A percentile compares a stretch with the other conserved stretches of the same genome.
Conservation (phyloP, 2,797 vertebrate species). For the Sebastes cheni region DNA sequence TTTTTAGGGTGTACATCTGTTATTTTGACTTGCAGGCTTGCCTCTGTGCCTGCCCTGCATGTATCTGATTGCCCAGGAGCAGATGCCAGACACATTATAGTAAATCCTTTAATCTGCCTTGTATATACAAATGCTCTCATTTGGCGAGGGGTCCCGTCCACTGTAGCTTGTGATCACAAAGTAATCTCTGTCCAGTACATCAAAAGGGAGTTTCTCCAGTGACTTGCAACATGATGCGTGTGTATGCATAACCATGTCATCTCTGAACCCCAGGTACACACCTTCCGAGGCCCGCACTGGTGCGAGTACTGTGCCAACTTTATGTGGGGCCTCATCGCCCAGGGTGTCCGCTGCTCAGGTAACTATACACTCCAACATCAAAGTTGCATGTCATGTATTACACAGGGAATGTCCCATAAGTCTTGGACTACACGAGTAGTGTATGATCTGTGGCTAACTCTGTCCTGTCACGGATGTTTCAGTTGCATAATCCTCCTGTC, state of each 20-base stretch:
- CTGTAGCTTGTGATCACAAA: conserved; percentile 45
- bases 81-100: conserved; percentile 76
- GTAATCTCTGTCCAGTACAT: conserved; percentile 45
- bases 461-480: neutral
- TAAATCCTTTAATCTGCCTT: conserved; percentile 81
- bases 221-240: neutral
- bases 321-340: conserved; percentile 99
- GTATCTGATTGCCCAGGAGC: conserved; percentile 68
- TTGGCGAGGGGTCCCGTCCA: conserved; percentile 47
- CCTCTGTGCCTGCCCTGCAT: conserved; percentile 39
- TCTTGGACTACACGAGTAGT: conserved; percentile 13
- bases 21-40: conserved; percentile 56
- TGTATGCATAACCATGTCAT: conserved; percentile 30
- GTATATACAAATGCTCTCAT: conserved; percentile 67
- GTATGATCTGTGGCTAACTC: neutral
- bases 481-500: conserved; percentile 18
- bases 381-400: neutral
- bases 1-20: conserved; percentile 62
- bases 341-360: conserved; percentile 99
- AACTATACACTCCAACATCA: conserved; percentile 48
- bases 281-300: conserved; percentile 97
- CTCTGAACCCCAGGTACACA: conserved; percentile 88
- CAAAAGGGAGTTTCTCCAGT: conserved; percentile 28
- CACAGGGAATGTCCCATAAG: neutral
- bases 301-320: conserved; percentile 99